These are phyloP conservation scores for Lethrus apterus DNA, from an alignment of 1,140 invertebrate species.

Conservation along the genomic window DNA sequence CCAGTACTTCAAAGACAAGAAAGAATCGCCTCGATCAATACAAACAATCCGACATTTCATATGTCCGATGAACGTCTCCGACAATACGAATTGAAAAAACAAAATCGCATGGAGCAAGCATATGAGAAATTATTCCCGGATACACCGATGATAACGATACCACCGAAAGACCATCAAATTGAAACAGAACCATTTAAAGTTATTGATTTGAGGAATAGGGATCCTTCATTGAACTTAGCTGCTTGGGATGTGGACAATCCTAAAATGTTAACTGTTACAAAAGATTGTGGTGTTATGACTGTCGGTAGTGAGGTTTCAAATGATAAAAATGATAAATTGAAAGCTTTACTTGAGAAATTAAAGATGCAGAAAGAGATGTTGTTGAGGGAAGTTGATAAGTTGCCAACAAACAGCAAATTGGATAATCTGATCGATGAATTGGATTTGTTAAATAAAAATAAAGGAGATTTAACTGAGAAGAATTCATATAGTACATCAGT, in stretches of 20 bases:
- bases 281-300: slow-evolving; percentile 2
- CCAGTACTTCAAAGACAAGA: slow-evolving; percentile 38
- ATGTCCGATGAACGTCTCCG: slow-evolving; percentile 32
- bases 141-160: slow-evolving; percentile 16
- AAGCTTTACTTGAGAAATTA: slow-evolving; percentile 28
- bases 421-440: slow-evolving; percentile 22
- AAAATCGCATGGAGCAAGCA: slow-evolving; percentile 33
- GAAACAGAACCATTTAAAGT: slow-evolving; percentile 9
- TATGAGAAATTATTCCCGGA: slow-evolving; percentile 32
- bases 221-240: slow-evolving; percentile 20
- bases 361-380: slow-evolving; percentile 34
- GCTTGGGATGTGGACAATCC: slow-evolving; percentile 22
- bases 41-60: slow-evolving; percentile 33
- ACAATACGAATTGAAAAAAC: slow-evolving; percentile 28
- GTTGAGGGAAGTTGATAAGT: slow-evolving; percentile 26
- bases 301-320: not conserved
- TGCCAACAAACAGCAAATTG: slow-evolving; percentile 13
- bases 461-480: not conserved
- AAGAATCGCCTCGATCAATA: slow-evolving; percentile 28
- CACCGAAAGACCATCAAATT: slow-evolving; percentile 7
- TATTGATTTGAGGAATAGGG: slow-evolving; percentile 9
- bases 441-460: slow-evolving; percentile 1
- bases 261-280: slow-evolving; percentile 2
- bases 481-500: too few relatives aligned
- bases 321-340: slow-evolving; percentile 22